phyloP scores from a whole-genome alignment of 1,140 invertebrate genomes.

The Aphidius ervi region DNA sequence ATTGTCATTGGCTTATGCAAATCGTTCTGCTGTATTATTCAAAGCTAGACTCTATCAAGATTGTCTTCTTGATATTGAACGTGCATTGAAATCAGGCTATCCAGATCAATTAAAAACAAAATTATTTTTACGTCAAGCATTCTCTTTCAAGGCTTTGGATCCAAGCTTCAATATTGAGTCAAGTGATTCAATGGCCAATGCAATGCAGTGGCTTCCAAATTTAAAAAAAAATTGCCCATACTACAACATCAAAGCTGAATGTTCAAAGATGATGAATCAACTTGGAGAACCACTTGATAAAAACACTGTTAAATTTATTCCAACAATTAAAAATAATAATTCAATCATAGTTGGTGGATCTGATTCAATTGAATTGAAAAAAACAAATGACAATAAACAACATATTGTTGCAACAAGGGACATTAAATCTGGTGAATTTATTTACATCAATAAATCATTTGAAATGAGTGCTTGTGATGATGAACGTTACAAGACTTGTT shows the following conservation, averaged over 20 bases:
- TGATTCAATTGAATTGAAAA: neutral
- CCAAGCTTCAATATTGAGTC: neutral
- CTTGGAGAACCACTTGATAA: neutral
- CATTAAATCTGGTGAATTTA: conserved; percentile 66
- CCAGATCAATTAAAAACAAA: conserved; percentile 11
- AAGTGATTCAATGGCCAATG: neutral
- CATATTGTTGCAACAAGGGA: conserved; percentile 61
- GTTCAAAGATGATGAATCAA: neutral
- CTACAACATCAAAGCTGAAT: too few species aligned
- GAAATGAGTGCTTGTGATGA: conserved; percentile 60
- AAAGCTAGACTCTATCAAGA: conserved; percentile 10
- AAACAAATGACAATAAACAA: conserved; percentile 54
- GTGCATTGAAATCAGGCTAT: conserved; percentile 8
- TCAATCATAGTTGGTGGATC: conserved; percentile 8
- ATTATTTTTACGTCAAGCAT: conserved; percentile 7
- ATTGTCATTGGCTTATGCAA: conserved; percentile 16
- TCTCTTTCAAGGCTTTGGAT: neutral
- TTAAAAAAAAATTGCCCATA: too few species aligned
- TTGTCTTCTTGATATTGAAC: conserved; percentile 14
- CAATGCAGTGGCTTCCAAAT: too few species aligned
- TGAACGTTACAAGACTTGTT: conserved; percentile 63
- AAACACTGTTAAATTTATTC: conserved; percentile 7
- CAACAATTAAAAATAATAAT: conserved; percentile 5
- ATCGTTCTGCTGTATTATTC: conserved; percentile 16
- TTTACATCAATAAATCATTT: conserved; percentile 74